Conservation (phyloP, 2,888 invertebrate species). For the Cephus pygmeus region DNA sequence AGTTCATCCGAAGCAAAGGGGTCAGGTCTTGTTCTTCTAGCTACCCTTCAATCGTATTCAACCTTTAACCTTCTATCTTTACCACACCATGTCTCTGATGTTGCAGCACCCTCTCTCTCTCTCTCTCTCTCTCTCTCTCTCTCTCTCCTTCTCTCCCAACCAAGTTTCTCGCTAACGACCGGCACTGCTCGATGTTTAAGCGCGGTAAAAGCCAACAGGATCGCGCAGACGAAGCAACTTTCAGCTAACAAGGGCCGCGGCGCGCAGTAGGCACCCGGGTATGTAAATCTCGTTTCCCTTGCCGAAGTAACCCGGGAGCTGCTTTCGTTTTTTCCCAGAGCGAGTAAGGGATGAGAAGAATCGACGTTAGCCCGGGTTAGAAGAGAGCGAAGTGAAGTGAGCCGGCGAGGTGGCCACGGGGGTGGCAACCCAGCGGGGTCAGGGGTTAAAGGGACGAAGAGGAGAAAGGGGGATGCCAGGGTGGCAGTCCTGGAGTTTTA, state of each 20-base stretch:
- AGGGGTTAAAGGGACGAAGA: no score
- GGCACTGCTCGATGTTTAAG: conserved; percentile 44
- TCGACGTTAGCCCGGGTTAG: conserved; percentile 14
- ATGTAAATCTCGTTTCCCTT: conserved; percentile 42
- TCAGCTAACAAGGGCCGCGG: conserved; percentile 56
- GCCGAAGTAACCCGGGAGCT: not conserved
- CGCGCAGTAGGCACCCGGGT: conserved; percentile 26
- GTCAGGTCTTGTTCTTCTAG: no score
- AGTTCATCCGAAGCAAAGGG: no score
- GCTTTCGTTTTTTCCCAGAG: no score
- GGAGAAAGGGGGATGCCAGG: no score
- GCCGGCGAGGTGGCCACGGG: conserved; percentile 11
- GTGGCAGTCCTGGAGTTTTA: conserved; percentile 46
- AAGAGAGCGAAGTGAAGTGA: conserved; percentile 21
- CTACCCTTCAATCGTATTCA: no score
- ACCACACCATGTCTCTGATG: not conserved
- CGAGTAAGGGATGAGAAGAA: no score
- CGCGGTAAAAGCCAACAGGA: conserved; percentile 50
- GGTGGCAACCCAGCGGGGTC: no score
- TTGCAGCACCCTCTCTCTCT: conserved; percentile 24
- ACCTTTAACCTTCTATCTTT: no score
- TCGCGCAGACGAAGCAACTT: conserved; percentile 57
- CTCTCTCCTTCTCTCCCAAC: conserved; percentile 6
- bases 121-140: conserved; percentile 16
- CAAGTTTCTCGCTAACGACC: conserved; percentile 30